Base-by-base conservation (phyloP, 2,113 vertebrate genomes). In the Alaudala cheleensis region DNA sequence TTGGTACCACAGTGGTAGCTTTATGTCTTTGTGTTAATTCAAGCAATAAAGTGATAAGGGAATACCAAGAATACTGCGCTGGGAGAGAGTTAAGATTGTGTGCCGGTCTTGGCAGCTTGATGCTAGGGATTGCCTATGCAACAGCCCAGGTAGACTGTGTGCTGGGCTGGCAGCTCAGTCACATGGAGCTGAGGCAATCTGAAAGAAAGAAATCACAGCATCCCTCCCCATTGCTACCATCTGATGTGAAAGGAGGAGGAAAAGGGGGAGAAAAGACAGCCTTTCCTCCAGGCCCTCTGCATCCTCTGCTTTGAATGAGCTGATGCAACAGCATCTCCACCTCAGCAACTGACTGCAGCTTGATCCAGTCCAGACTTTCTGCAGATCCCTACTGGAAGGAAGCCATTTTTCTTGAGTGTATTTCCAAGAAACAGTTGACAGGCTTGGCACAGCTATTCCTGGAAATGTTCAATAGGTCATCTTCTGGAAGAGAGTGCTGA, bases 401-500 rank as follows among this genome's bases (percentile, higher is more conserved):
- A 72, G 98, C 98, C 98, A 98, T 96, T 96, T 97, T 97, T 97
- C 97, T 92, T 97, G 95, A 98, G 97, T 96, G 96, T 97, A 98
- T 98, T 98, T 98, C 98, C 98, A 98, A 98, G 98, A 98, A 98
- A 98, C 98, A 98, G 98, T 98, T 97, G 98, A 98, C 98, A 96
- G 97, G 96, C 97, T 98, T 98, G 98, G 97, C 98, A 97, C 95
- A 83, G 97, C 97, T 98, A 95, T 98, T 98, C 98, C 98, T 98
- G 98, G 98, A 98, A 98, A 98, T 98, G 98, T 98, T 98, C 98
- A 98, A 98, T 98, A 98, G 98, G 98, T 98, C 98, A 98, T 98
- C 98, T 97, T 97, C 98, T 98, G 97, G 97, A 98, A 97, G 97
- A 97, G 96, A 93, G 93, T 66, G 80, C 96, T 93, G 96, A 98